A percentile compares a stretch with the other conserved stretches of the same genome.
phyloP scores from a whole-genome alignment of 2,113 vertebrate species.

The Rhinoptilus africanus region DNA sequence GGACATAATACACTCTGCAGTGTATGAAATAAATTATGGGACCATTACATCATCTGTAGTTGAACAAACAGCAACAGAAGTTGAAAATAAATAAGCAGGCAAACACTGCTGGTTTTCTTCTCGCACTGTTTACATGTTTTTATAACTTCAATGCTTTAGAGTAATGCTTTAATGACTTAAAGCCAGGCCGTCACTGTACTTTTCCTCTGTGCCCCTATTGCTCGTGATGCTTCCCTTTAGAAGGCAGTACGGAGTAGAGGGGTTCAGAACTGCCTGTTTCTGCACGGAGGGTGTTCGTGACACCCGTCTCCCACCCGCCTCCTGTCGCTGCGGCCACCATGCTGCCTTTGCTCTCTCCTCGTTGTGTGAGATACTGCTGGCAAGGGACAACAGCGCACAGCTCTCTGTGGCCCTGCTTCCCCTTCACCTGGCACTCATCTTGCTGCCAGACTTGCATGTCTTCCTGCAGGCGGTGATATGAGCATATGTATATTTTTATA shows the following conservation, averaged over 20 bases:
- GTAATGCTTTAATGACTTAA: background rate
- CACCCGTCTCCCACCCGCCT: background rate
- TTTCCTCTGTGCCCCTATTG: background rate
- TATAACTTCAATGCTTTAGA: background rate
- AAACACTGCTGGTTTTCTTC: background rate
- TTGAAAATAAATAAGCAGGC: background rate
- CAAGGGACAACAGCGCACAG: background rate
- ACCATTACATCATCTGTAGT: background rate
- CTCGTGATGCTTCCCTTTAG: background rate
- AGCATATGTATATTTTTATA: background rate
- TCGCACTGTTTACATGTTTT: background rate
- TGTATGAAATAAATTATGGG: background rate
- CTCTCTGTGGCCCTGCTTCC: background rate
- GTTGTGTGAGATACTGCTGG: background rate
- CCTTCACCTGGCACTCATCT: background rate
- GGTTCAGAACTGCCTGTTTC: background rate
- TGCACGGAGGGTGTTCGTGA: background rate
- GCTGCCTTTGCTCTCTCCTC: background rate
- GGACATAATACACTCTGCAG: background rate
- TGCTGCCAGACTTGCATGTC: background rate
- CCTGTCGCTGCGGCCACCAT: fast-evolving
- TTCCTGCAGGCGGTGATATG: background rate
- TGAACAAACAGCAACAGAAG: background rate
- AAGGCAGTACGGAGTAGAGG: background rate
- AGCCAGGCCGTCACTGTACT: background rate